These are phyloP conservation scores for Tolmerus cingulatus DNA, from an alignment of 2,888 invertebrate genomes.

Conservation along the genomic window DNA sequence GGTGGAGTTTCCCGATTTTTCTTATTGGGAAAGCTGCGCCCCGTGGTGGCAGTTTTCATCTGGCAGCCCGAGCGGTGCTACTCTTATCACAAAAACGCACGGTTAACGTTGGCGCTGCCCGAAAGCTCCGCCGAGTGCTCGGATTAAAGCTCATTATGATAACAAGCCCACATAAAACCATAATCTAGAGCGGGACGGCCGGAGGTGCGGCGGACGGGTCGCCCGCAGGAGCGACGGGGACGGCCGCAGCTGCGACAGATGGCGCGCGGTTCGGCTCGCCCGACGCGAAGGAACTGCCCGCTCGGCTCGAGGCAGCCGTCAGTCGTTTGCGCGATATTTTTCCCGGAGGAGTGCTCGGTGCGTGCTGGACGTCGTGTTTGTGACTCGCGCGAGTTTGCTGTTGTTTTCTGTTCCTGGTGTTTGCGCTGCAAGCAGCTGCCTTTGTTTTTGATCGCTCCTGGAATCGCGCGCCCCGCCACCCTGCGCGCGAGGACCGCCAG, in stretches of 20 bases:
- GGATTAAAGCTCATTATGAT: not conserved
- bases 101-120: not conserved
- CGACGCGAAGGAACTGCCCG: not conserved
- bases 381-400: not conserved
- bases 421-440: not conserved
- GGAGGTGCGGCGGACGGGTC: not conserved
- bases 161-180: not conserved
- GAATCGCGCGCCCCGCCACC: not conserved
- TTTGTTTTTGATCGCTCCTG: not conserved
- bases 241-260: not conserved
- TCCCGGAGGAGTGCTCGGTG: not conserved
- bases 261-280: not conserved
- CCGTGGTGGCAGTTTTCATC: not conserved
- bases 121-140: not conserved
- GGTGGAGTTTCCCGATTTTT: no score
- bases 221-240: not conserved
- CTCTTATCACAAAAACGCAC: not conserved
- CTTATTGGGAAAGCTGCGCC: not conserved
- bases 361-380: not conserved
- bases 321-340: constrained; percentile 26
- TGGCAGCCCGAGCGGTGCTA: not conserved
- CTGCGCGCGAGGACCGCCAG: not conserved
- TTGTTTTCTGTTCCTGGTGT: not conserved
- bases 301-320: not conserved
- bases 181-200: not conserved